Percentiles rank a stretch among this genome's conserved stretches.
phyloP scores from a whole-genome alignment of 2,888 invertebrate species.

The Heliconius hortense region DNA sequence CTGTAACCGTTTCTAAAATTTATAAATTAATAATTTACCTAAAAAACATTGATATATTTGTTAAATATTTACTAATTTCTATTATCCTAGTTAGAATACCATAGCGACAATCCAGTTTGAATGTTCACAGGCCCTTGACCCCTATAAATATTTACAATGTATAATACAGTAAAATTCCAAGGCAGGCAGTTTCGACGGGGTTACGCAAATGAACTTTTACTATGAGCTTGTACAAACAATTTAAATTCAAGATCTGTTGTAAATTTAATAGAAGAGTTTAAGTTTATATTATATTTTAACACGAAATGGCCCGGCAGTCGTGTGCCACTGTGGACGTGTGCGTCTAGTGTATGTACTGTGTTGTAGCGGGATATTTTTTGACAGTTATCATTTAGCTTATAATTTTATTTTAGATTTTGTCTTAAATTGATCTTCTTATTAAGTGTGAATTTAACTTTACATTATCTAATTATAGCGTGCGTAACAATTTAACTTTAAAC shows the following conservation, averaged over 20 bases:
- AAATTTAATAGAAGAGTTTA: constrained; percentile 43
- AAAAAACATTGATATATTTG: not conserved
- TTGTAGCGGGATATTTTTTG: not conserved
- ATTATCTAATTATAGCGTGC: constrained; percentile 23
- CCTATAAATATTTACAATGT: constrained; percentile 24
- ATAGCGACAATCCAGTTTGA: constrained; percentile 3
- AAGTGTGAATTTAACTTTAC: constrained; percentile 32
- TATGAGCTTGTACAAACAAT: constrained; percentile 35
- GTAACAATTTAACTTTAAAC: too few relatives aligned
- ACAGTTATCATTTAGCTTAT: not conserved
- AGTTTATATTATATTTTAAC: constrained; percentile 47
- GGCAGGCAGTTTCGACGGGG: constrained; percentile 12
- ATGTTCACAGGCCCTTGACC: constrained; percentile 12
- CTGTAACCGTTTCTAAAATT: too few relatives aligned
- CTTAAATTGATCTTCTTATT: not conserved
- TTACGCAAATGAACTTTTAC: constrained; percentile 31
- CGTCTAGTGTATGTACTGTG: constrained; percentile 6
- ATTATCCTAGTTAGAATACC: not conserved
- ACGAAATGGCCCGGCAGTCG: constrained; percentile 45
- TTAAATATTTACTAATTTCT: constrained; percentile 2
- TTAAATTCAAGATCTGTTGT: constrained; percentile 43
- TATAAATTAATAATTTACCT: not conserved
- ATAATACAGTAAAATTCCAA: constrained; percentile 11
- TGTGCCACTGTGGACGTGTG: constrained; percentile 28
- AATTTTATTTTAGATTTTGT: not conserved